Evolutionary conservation across 2,888 invertebrate genomes (phyloP), one percentile per base, ranked within the genome.

Genomic region (Oscheius myriophilus): DNA sequence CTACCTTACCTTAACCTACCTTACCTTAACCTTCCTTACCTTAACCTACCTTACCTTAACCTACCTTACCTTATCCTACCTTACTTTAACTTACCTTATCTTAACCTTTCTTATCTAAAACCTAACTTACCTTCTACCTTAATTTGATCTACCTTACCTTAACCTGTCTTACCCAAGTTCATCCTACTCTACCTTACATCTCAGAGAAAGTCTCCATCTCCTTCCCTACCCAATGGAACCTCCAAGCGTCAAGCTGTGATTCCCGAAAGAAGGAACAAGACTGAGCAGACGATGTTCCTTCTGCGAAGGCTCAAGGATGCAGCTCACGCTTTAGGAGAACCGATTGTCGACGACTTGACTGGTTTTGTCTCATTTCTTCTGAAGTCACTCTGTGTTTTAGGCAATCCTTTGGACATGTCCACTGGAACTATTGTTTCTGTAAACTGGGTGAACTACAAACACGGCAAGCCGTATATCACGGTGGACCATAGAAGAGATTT

Each of bases 401-500:
- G 66, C 11, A 46, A 42, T 45, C 45, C 61, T 6, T 79, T 67
- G 76, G 75, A 53, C 71, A 74, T 70, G 84, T 78, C 80, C 75
- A 64, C 72, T 18, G 74, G 72, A 2, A 26, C 69, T 11, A 72
- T 57, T 52, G 26, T 89, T 18, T 86, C 88, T 12, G 86, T 89
- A 80, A 89, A 89, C 71, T 89, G 89, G 89, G 87, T 87, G 58
- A 89, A 89, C 71, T 86, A 87, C 63, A 87, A 88, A 33, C 86
- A 86, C 64, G 82, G 84, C 39, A 82, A 84, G 51, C 86, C 86
- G 11, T 88, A 86, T 79, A 87, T 88, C 2, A 80, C 87, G 9
- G 87, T 89, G 12, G 87, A 88, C 72, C 85, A 66, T 51, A 54
- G 69, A 18, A 4, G 52, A 1, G 39, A 46, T 33, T 52, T 67